Evolutionary conservation across 1,140 invertebrate species (phyloP), one percentile per base, ranked within the genome.

Genomic region (Teleopsis dalmanni): DNA sequence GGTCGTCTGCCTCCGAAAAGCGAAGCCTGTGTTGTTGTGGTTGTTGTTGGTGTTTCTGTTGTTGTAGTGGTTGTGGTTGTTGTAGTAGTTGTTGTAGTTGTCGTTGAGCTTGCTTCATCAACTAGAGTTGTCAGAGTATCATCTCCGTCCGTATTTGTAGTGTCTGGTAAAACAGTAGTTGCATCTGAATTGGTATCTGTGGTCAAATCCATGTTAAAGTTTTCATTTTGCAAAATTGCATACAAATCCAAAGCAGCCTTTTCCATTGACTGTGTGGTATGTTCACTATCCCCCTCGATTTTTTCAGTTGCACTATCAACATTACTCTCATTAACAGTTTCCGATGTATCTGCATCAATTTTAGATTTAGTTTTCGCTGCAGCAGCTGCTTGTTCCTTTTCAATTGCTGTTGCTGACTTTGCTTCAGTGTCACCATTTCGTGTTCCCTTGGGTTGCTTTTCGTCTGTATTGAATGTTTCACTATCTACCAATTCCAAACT

Each of bases 171-270:
- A 4, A 70, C 47, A 4, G 71, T 74, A 7, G 67, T 70, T 1
- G 70, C 62, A 35, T 65, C 62, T 16, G 71, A 71, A 21, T 38
- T 33, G 18, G 29, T 40, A 7, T 36, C 53, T 11, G 66, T 63
- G 6, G 61, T 65, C 26, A 76, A 73, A 57, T 82, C 80, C 50
- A 80, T 81, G 29, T 83, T 80, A 21, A 85, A 69, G 57, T 86
- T 86, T 54, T 80, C 85, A 34, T 83, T 82, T n/a, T 83, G 83
- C 11, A 85, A 72, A 54, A 86, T 83, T 0, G 85, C 86, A 54
- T 88, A 89, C 14, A 89, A 67, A 58, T 89, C 86, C 13, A 88
- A 72, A 11, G 85, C 86, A 0, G 85, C 84, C 71, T 88, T 88
- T 56, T 88, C 83, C 84, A 87, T 87, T 34, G 74, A 77, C 14